phyloP scores from a whole-genome alignment of 2,797 vertebrate species.

The Danio choprae region DNA sequence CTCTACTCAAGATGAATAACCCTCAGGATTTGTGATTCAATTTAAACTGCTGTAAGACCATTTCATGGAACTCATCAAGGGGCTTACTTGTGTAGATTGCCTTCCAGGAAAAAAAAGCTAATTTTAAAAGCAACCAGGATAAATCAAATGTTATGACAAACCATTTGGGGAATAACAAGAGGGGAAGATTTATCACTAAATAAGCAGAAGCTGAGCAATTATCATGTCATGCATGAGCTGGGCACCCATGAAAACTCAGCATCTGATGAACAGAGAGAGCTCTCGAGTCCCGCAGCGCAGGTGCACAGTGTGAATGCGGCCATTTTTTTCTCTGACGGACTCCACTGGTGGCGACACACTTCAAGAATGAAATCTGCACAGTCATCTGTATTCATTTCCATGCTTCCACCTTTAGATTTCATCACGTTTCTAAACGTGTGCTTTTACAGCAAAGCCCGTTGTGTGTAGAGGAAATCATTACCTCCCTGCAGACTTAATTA shows the following conservation, averaged over 20 bases:
- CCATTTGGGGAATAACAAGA: constrained; percentile 55
- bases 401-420: background rate
- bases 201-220: constrained; percentile 57
- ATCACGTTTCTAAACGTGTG: constrained; percentile 1
- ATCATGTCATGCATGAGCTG: constrained; percentile 54
- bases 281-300: constrained; percentile 27
- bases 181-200: constrained; percentile 48
- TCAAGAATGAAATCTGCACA: constrained; percentile 4
- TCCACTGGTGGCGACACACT: background rate
- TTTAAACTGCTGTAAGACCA: constrained; percentile 64
- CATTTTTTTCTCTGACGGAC: constrained; percentile 3
- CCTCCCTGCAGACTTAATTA: constrained; percentile 50
- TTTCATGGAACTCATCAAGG: constrained; percentile 72
- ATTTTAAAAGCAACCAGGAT: constrained; percentile 75
- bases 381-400: constrained; percentile 24
- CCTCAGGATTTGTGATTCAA: constrained; percentile 54
- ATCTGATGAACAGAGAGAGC: constrained; percentile 28
- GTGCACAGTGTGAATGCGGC: background rate
- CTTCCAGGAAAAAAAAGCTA: constrained; percentile 68
- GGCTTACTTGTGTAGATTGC: constrained; percentile 72
- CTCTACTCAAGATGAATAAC: constrained; percentile 30
- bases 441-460: constrained; percentile 32
- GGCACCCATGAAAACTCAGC: background rate
- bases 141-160: constrained; percentile 64
- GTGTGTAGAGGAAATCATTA: constrained; percentile 52